Evolutionary conservation across 2,888 invertebrate species (phyloP).

Genomic region (Chirona hameri): DNA sequence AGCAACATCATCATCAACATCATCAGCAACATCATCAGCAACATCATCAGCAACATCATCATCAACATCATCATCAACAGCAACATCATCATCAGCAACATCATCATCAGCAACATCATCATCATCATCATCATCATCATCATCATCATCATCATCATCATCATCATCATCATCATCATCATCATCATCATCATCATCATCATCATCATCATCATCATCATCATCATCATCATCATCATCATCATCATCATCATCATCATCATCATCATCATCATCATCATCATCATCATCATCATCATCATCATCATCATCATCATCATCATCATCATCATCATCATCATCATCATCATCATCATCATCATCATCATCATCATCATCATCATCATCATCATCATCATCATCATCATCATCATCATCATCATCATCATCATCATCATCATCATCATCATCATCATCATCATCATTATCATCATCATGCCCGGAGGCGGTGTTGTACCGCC

Average conservation of each 20-base stretch:
- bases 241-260: slow-evolving; percentile 22
- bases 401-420: slow-evolving; percentile 22
- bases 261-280: slow-evolving; percentile 22
- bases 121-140: too few relatives aligned
- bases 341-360: slow-evolving; percentile 22
- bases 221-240: slow-evolving; percentile 22
- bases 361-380: slow-evolving; percentile 22
- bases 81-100: too few relatives aligned
- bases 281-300: slow-evolving; percentile 22
- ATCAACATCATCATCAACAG: too few relatives aligned
- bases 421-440: too few relatives aligned
- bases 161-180: slow-evolving; percentile 22
- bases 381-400: slow-evolving; percentile 22
- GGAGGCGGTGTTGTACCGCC: too few relatives aligned
- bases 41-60: too few relatives aligned
- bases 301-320: slow-evolving; percentile 22
- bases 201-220: slow-evolving; percentile 22
- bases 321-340: slow-evolving; percentile 22
- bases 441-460: too few relatives aligned
- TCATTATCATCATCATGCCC: too few relatives aligned
- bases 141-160: not conserved
- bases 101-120: too few relatives aligned
- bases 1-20: too few relatives aligned
- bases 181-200: slow-evolving; percentile 22
- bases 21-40: too few relatives aligned